A percentile compares a stretch with the other conserved stretches of the same genome.
Conservation (phyloP, 2,113 vertebrate genomes). For the Electrona antarctica region DNA sequence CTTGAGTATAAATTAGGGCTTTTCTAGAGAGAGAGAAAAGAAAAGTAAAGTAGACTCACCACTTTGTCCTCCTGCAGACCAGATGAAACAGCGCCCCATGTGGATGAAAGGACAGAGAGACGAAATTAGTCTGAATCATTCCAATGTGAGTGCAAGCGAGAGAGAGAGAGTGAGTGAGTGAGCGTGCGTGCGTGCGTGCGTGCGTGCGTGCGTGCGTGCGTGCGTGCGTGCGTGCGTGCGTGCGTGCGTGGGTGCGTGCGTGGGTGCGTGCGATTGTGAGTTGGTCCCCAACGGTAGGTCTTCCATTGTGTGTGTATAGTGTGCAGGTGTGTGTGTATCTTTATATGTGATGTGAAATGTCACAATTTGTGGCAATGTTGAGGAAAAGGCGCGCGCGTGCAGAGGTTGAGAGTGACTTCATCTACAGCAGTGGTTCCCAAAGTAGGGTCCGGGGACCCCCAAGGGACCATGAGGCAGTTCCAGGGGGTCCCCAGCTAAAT, state of each 20-base stretch:
- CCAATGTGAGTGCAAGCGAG: no score
- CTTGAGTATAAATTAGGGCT: no score
- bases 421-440: background rate
- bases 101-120: slow-evolving; percentile 50
- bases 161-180: background rate
- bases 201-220: slow-evolving; percentile 4
- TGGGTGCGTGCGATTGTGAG: slow-evolving; percentile 19
- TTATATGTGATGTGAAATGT: slow-evolving; percentile 68
- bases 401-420: no score
- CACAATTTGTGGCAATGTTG: slow-evolving; percentile 41
- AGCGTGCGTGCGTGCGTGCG: background rate
- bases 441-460: no score
- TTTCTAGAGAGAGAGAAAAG: slow-evolving; percentile 23
- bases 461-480: no score
- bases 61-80: slow-evolving; percentile 77
- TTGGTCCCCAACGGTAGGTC: background rate
- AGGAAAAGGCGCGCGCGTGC: background rate
- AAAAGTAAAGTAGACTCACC: slow-evolving; percentile 59
- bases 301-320: slow-evolving; percentile 18
- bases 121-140: no score
- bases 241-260: background rate
- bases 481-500: no score
- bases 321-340: slow-evolving; percentile 19
- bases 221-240: background rate
- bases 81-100: slow-evolving; percentile 52